Conservation (phyloP, 2,797 vertebrate species). For the Sorex maritimensis region DNA sequence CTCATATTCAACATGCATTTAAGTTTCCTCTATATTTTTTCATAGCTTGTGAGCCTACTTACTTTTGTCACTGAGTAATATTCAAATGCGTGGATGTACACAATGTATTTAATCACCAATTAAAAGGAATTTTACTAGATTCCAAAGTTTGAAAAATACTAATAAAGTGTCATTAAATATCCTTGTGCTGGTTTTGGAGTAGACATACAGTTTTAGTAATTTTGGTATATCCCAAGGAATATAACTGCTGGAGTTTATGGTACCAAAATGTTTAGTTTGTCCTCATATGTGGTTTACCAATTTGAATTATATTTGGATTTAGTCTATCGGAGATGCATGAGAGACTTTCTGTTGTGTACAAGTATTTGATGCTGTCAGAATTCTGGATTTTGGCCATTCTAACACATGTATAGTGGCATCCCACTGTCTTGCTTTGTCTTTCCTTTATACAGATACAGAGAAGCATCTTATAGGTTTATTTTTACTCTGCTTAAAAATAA, state of each 20-base stretch:
- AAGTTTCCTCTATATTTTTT: neutral
- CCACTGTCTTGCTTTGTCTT: neutral
- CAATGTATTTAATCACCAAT: neutral
- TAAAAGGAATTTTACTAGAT: neutral
- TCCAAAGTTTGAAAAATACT: neutral
- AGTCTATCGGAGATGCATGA: no score
- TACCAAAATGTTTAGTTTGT: neutral
- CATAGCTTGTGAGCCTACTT: neutral
- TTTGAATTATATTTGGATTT: neutral
- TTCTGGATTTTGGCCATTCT: neutral
- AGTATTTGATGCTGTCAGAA: neutral
- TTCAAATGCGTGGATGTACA: neutral
- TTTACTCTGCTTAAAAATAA: neutral
- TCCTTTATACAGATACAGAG: neutral
- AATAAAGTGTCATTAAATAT: neutral
- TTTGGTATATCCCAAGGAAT: neutral
- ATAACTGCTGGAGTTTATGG: neutral
- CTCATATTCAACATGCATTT: neutral
- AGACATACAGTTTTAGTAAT: neutral
- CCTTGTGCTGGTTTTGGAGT: neutral
- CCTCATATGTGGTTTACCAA: neutral
- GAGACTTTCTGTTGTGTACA: neutral
- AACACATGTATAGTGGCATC: neutral
- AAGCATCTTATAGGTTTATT: neutral
- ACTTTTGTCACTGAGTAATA: neutral